Evolutionary conservation across 2,797 vertebrate species (phyloP).

Genomic region (Dallia pectoralis): DNA sequence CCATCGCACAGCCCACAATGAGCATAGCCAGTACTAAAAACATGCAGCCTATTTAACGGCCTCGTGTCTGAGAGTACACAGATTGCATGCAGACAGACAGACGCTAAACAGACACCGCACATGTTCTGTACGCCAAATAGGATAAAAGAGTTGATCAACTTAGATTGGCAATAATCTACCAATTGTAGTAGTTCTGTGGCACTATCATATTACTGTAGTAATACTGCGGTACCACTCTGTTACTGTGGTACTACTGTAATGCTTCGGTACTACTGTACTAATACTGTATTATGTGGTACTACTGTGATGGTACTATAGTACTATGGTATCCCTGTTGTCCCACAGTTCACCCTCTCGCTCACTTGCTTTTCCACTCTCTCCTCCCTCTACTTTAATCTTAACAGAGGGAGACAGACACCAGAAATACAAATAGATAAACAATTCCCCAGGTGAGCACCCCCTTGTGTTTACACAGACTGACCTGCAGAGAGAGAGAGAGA

Average conservation of each 20-base stretch:
- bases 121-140: not conserved
- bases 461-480: conserved; percentile 34
- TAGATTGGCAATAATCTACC: not conserved
- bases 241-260: not conserved
- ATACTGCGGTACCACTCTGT: not conserved
- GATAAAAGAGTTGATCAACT: not conserved
- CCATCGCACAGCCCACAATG: conserved; percentile 71
- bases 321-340: no score
- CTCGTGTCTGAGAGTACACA: conserved; percentile 61
- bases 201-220: no score
- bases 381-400: not conserved
- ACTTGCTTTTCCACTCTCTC: not conserved
- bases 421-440: no score
- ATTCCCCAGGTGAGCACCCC: conserved; percentile 60
- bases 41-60: conserved; percentile 66
- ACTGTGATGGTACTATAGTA: no score
- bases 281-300: no score
- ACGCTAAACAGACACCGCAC: conserved; percentile 9
- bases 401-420: no score
- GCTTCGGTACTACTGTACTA: no score
- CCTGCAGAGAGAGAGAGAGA: not conserved
- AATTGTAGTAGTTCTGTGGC: no score
- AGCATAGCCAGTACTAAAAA: conserved; percentile 70
- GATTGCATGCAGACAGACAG: conserved; percentile 30
- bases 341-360: no score